Conservation (phyloP, 2,888 invertebrate genomes). For the Amorpha juglandis region DNA sequence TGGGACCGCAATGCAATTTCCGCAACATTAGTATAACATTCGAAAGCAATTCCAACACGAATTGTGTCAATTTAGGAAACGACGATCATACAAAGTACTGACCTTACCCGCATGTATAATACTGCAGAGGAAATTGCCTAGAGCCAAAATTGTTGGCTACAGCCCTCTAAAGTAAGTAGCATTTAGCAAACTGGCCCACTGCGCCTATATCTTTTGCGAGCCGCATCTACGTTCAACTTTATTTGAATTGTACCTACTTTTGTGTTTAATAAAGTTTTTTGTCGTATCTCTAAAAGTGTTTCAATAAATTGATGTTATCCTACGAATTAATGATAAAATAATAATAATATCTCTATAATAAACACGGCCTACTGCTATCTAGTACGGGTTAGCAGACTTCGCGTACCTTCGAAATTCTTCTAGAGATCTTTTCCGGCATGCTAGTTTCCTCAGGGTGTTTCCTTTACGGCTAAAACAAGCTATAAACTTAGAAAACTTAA, state of each 20-base stretch:
- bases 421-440: no score
- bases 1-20: not conserved
- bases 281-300: no score
- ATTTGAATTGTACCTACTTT: conserved; percentile 9
- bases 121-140: conserved; percentile 45
- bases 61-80: conserved; percentile 10
- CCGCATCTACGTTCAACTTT: conserved; percentile 3
- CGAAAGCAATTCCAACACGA: not conserved
- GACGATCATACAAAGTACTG: conserved; percentile 21
- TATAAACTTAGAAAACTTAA: no score
- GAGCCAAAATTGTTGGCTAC: conserved; percentile 38
- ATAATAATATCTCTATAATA: no score
- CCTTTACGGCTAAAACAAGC: no score
- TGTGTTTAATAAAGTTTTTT: not conserved
- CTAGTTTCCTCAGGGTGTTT: no score
- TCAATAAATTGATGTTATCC: no score
- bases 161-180: conserved; percentile 30
- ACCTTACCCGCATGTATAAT: conserved; percentile 35
- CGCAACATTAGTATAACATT: not conserved
- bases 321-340: no score
- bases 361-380: no score
- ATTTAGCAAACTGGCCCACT: conserved; percentile 27
- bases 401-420: no score
- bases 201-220: conserved; percentile 8
- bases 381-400: no score